A percentile compares a stretch with the other conserved stretches of the same genome.
Conservation (phyloP, 2,888 invertebrate species). For the Dicyrtoma fusca region DNA sequence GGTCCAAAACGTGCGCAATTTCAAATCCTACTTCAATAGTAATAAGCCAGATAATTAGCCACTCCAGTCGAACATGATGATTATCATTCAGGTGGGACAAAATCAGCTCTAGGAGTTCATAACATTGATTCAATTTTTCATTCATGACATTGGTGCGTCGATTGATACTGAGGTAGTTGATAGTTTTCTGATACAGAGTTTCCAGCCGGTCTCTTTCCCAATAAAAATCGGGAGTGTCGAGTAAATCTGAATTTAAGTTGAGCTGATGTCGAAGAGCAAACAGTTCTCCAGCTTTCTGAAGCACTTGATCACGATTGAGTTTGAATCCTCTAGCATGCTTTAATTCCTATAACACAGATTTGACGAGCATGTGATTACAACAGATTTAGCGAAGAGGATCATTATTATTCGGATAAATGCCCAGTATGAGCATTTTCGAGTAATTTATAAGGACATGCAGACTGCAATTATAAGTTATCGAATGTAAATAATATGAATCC, state of each 20-base stretch:
- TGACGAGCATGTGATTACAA: no score
- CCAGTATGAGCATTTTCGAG: no score
- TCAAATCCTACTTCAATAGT: constrained; percentile 92
- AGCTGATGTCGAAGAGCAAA: constrained; percentile 86
- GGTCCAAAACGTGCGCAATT: constrained; percentile 59
- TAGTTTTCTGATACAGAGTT: constrained; percentile 77
- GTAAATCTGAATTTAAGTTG: constrained; percentile 88
- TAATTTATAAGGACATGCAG: no score
- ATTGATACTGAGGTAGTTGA: constrained; percentile 80
- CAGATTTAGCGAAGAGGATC: no score
- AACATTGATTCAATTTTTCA: constrained; percentile 91
- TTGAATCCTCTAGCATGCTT: constrained; percentile 73
- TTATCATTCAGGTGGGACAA: constrained; percentile 87
- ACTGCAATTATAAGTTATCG: no score
- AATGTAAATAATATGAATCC: no score
- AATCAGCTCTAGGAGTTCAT: constrained; percentile 85
- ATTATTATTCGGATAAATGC: no score
- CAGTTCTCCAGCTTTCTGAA: constrained; percentile 82
- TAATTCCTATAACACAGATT: constrained; percentile 65
- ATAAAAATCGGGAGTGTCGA: constrained; percentile 97
- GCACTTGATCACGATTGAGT: constrained; percentile 72
- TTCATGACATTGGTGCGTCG: constrained; percentile 91
- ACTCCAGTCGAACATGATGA: constrained; percentile 90
- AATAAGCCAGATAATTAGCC: constrained; percentile 96
- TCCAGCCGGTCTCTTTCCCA: constrained; percentile 95